Percentiles rank a stretch among this genome's conserved stretches.
phyloP scores from a whole-genome alignment of 2,113 vertebrate genomes.

The Todiramphus chloris region DNA sequence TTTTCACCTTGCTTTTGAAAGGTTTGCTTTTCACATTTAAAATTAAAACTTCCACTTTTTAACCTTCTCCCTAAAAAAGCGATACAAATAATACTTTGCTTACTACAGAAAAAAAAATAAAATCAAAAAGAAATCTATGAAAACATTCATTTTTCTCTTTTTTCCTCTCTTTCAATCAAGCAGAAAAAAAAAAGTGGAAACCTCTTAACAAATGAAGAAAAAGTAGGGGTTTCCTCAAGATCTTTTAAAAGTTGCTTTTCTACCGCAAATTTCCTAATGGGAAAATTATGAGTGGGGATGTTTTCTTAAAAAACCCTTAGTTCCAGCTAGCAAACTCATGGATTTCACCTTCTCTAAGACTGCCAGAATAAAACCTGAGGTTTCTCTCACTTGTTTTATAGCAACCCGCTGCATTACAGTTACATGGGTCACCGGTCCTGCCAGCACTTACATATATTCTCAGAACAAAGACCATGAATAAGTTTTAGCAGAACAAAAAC shows the following conservation, averaged over 20 bases:
- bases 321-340: neutral
- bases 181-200: neutral
- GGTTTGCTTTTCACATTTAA: neutral
- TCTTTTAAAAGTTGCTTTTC: neutral
- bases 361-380: neutral
- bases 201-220: neutral
- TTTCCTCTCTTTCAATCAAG: neutral
- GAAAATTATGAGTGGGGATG: neutral
- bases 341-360: neutral
- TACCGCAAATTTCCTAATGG: neutral
- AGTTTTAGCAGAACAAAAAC: neutral
- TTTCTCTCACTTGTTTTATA: conserved; percentile 32
- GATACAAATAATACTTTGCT: neutral
- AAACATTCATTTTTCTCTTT: neutral
- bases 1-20: neutral
- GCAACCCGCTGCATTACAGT: neutral
- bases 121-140: neutral
- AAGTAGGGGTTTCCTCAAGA: neutral
- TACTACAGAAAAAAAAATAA: neutral
- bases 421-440: conserved; percentile 11
- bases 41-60: neutral
- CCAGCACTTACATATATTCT: neutral
- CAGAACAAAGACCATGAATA: neutral
- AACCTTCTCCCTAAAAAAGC: neutral
- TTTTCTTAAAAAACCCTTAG: neutral